A percentile compares a stretch with the other conserved stretches of the same genome.
Conservation (phyloP, 2,797 vertebrate genomes). For the Artibeus lituratus region DNA sequence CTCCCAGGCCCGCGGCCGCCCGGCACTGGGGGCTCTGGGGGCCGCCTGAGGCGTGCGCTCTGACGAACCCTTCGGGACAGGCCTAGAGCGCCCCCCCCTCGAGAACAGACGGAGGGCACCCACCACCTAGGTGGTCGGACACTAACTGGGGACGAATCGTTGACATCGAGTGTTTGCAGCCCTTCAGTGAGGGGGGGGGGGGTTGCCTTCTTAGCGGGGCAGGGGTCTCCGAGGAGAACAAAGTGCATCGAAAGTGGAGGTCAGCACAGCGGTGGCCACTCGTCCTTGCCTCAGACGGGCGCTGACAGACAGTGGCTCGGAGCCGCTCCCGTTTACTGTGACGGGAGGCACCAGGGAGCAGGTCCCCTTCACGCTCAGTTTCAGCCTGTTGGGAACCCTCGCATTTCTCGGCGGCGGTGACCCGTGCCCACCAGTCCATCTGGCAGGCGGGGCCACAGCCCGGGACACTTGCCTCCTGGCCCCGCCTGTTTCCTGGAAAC, state of each 20-base stretch:
- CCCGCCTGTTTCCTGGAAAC: slow-evolving; percentile 18
- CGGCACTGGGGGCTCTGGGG: background rate
- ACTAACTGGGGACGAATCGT: background rate
- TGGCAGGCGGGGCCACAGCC: background rate
- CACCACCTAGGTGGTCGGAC: background rate
- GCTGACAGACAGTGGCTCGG: background rate
- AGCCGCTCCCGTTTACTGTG: slow-evolving; percentile 28
- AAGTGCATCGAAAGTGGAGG: background rate
- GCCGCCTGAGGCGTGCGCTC: too few relatives aligned
- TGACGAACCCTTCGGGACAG: background rate
- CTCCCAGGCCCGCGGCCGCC: background rate
- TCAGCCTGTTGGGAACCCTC: background rate
- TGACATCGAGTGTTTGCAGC: background rate
- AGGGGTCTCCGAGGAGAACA: background rate
- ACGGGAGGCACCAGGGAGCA: slow-evolving; percentile 23
- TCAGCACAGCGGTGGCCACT: background rate
- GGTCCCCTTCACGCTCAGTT: background rate
- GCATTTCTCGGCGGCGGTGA: background rate
- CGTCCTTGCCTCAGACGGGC: background rate
- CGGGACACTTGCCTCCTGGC: background rate
- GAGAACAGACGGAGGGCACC: background rate
- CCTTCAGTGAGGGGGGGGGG: background rate
- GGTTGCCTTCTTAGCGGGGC: background rate
- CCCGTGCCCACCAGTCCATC: background rate
- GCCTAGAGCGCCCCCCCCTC: background rate